Evolutionary conservation across 2,113 vertebrate genomes (phyloP).

Genomic region (Callipepla squamata): DNA sequence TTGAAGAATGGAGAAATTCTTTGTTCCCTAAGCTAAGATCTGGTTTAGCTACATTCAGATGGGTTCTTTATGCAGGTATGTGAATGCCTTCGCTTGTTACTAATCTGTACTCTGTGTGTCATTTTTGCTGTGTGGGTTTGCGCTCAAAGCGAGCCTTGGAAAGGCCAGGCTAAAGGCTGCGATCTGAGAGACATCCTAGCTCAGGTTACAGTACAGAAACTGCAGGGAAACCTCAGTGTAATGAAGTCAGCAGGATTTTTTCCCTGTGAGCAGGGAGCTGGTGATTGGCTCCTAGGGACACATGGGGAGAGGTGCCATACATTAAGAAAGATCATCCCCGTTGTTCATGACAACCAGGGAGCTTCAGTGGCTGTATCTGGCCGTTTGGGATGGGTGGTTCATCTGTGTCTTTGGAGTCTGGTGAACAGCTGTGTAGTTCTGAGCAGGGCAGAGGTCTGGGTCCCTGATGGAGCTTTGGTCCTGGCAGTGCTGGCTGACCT

Average conservation of each 20-base stretch:
- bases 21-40: background rate
- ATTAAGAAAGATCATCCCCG: background rate
- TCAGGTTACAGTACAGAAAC: rapidly evolving
- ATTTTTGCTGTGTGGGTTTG: background rate
- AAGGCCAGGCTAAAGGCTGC: background rate
- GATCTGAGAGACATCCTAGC: background rate
- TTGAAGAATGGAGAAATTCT: background rate
- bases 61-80: background rate
- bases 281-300: background rate
- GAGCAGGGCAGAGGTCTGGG: background rate
- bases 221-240: background rate
- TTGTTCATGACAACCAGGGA: background rate
- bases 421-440: background rate
- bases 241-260: background rate
- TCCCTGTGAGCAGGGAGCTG: background rate
- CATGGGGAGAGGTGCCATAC: background rate
- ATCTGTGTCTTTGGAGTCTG: background rate
- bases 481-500: background rate
- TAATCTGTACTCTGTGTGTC: background rate
- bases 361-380: background rate
- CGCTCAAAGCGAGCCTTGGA: background rate
- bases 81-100: background rate
- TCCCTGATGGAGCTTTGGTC: background rate
- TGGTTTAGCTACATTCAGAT: background rate
- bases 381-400: background rate